Conservation (phyloP, 2,797 vertebrate genomes). For the Melanogrammus aeglefinus region DNA sequence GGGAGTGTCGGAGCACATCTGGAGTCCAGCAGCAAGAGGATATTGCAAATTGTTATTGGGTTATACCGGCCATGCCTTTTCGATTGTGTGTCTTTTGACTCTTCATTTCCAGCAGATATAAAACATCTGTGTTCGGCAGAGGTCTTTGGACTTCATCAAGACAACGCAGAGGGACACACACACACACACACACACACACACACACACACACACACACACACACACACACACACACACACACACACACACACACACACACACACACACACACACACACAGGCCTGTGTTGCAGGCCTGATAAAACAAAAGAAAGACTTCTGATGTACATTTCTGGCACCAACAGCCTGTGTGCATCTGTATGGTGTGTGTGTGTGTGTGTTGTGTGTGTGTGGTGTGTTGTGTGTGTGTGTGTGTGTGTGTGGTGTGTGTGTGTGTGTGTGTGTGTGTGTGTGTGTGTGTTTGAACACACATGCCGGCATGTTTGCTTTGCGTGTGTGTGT, state of each 20-base stretch:
- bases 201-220: constrained; percentile 7
- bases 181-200: neutral
- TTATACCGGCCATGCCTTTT: too few species aligned
- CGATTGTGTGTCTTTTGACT: too few species aligned
- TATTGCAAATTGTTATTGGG: too few species aligned
- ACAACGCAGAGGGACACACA: neutral
- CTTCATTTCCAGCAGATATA: too few species aligned
- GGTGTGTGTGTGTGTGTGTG: too few species aligned
- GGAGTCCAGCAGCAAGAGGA: too few species aligned
- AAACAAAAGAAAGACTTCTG: constrained; percentile 55
- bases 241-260: constrained; percentile 17
- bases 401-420: constrained; percentile 9
- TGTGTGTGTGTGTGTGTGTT: neutral
- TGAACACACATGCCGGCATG: too few species aligned
- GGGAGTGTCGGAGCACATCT: too few species aligned
- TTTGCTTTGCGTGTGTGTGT: too few species aligned
- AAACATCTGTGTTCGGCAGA: too few species aligned
- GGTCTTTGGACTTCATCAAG: too few species aligned
- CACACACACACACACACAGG: neutral
- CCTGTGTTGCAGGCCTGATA: constrained; percentile 32
- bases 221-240: constrained; percentile 12
- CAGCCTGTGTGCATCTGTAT: constrained; percentile 33
- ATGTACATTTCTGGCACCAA: constrained; percentile 55
- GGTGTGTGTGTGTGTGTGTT: constrained; percentile 5
- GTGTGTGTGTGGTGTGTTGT: constrained; percentile 32